Evolutionary conservation across 2,113 vertebrate species (phyloP).

Genomic region (Brienomyrus brachyistius): DNA sequence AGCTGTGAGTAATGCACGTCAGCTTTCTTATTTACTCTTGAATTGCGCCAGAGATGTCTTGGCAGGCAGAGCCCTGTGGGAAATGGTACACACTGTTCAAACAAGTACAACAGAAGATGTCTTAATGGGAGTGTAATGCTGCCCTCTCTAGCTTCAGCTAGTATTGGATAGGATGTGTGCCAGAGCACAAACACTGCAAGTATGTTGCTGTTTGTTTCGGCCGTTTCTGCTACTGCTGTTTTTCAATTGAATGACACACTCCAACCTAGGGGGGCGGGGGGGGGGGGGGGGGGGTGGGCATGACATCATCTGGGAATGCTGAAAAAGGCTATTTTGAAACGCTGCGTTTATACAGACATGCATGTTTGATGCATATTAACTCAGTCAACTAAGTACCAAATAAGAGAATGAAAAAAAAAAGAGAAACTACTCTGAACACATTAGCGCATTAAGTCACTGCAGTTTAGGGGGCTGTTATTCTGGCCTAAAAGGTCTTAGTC

Average conservation of each 20-base stretch:
- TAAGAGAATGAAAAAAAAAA: background rate
- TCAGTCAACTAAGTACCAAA: background rate
- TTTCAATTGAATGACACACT: conserved; percentile 81
- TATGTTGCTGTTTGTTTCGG: conserved; percentile 41
- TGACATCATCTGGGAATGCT: conserved; percentile 82
- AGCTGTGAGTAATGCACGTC: background rate
- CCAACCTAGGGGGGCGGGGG: conserved; percentile 46
- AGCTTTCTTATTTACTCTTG: background rate
- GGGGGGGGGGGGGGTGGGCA: conserved; percentile 60
- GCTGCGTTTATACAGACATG: conserved; percentile 67
- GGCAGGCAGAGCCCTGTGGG: background rate
- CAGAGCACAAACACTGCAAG: conserved; percentile 58
- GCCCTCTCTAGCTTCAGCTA: conserved; percentile 73
- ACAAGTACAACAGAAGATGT: conserved; percentile 36
- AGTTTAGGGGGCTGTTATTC: background rate
- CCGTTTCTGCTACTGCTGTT: conserved; percentile 54
- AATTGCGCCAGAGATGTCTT: background rate
- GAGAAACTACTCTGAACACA: too few species aligned
- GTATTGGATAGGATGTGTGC: conserved; percentile 61
- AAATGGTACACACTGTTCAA: conserved; percentile 9
- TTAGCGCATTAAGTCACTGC: background rate
- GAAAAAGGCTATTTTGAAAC: conserved; percentile 66
- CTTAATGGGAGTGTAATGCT: conserved; percentile 72
- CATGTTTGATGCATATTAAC: conserved; percentile 51
- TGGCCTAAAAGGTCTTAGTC: background rate